Evolutionary conservation across 2,888 invertebrate genomes (phyloP), one percentile per base, ranked within the genome.

Genomic region (Drosophila cognata): DNA sequence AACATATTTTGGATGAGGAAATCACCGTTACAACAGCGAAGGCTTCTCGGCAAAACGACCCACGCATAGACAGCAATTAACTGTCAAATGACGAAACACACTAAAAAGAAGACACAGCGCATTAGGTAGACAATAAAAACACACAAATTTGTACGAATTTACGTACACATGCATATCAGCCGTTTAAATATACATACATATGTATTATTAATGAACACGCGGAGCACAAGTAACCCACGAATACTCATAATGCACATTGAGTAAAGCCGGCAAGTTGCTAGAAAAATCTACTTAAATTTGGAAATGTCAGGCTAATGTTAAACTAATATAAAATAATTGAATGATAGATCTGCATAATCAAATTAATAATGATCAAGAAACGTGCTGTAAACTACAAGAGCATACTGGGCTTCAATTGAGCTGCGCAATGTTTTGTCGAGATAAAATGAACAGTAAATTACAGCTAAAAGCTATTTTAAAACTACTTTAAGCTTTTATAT

Each of bases 1-100:
- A 74, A 52, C 55, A 67, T 48, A 74, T 63, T 71, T 70, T 51
- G 65, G 60, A 74, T 88, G 82, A 60, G 65, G 83, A 72, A 84
- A 84, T 73, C 72, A 31, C 51, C 63, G 77, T 88, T 88, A 70
- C 88, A 85, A 60, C 64, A 78, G 63, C 67, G 55, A 55, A 43
- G 52, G 61, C 58, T 56, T 77, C 67, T 63, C 51, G 35, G 28
- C 77, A 43, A 25, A 64, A 50, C 71, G 56, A 76, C 84, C 88
- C 86, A 84, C 84, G 86, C 84, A 79, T 64, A 74, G 80, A 59
- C 71, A 52, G 82, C 65, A 84, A 84, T 88, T 84, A 82, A 74
- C 84, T 82, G 73, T 46, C 65, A 59, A 61, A 35, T 74, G 73
- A 71, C 67, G 62, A 77, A 64, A 81, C 43, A 62, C 35, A 55